phyloP scores from a whole-genome alignment of 1,140 invertebrate genomes.

The Drosophila orosa region DNA sequence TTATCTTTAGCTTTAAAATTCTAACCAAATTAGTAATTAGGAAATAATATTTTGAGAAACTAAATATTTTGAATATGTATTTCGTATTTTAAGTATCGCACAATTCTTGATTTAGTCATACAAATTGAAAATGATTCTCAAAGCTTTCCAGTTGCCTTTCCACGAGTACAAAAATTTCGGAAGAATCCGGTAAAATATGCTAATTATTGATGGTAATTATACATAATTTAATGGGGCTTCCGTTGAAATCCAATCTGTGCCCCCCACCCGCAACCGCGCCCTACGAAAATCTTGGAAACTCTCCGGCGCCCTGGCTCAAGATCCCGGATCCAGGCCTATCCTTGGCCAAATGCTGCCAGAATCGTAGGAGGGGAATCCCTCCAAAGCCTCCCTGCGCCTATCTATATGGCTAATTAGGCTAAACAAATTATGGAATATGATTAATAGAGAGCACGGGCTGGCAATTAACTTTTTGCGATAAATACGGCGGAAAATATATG shows the following conservation, averaged over 20 bases:
- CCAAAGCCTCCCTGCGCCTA: not conserved
- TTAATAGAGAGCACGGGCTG: constrained; percentile 71
- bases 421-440: constrained; percentile 76
- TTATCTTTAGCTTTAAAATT: not conserved
- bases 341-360: not conserved
- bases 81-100: not conserved
- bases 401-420: constrained; percentile 69
- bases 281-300: constrained; percentile 13
- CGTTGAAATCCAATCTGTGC: constrained; percentile 6
- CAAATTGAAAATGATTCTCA: not conserved
- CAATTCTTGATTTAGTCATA: not conserved
- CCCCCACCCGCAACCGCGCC: not conserved
- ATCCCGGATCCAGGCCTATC: not conserved
- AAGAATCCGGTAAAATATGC: not conserved
- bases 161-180: not conserved
- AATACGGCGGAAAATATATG: constrained; percentile 35
- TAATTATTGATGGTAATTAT: constrained; percentile 1
- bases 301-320: constrained; percentile 9
- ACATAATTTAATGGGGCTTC: not conserved
- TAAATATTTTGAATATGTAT: not conserved
- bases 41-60: not conserved
- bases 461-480: constrained; percentile 77
- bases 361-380: not conserved
- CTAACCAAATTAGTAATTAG: too few relatives aligned
- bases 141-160: not conserved